Percentiles rank a stretch among this genome's conserved stretches.
phyloP scores from a whole-genome alignment of 92 coral and sea anemone genomes.

The Palythoa grandiflora region DNA sequence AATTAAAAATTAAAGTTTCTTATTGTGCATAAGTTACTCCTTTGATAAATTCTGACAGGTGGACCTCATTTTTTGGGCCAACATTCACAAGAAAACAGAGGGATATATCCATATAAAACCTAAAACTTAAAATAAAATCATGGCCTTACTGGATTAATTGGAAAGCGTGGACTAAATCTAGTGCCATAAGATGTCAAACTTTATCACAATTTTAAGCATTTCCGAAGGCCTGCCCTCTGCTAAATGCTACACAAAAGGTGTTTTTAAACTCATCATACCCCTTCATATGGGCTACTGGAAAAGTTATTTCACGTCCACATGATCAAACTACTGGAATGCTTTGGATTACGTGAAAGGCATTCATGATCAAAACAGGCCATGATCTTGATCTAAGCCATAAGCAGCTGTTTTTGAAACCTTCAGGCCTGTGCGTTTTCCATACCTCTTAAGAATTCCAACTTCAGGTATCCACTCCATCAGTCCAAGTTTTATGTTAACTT shows the following conservation, averaged over 20 bases:
- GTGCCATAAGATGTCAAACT: not conserved
- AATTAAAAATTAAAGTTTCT: not conserved
- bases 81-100: conserved; percentile 9
- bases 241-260: conserved; percentile 20
- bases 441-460: conserved; percentile 9
- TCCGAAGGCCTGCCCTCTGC: conserved; percentile 27
- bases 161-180: not conserved
- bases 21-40: not conserved
- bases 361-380: not conserved
- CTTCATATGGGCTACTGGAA: conserved; percentile 2
- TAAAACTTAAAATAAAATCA: not conserved
- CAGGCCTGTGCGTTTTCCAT: conserved; percentile 32
- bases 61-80: not conserved
- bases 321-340: conserved; percentile 25
- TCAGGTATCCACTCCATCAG: conserved; percentile 16
- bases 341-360: not conserved
- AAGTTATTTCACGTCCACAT: conserved; percentile 17
- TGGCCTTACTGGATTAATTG: not conserved
- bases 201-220: conserved; percentile 19
- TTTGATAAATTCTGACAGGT: not conserved
- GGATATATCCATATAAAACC: not conserved
- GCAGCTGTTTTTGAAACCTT: conserved; percentile 27
- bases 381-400: not conserved
- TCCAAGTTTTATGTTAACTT: conserved; percentile 12
- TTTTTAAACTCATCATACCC: conserved; percentile 20